Base-by-base conservation (phyloP, 2,888 invertebrate genomes). In the Drosophila ochracea region DNA sequence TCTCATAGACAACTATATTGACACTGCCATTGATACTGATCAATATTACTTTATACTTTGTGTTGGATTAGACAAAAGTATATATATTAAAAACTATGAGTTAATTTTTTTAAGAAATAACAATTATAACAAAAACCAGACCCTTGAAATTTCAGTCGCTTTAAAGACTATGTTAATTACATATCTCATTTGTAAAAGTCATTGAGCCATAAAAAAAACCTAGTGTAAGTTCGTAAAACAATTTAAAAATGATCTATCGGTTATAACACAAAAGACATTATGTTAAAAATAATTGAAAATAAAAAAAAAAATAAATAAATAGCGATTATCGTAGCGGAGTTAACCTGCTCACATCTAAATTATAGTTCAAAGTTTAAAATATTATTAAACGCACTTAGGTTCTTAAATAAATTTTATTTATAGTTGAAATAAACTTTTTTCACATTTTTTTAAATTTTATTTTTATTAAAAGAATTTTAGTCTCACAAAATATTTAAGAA, bases 231-330 rank as follows among this genome's bases (percentile, higher is more conserved):
- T 47, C 13, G 16, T 25, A 16, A 25, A 25, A 16, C 2, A 47
- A 25, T 47, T 47, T 4, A 2, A 16, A 16, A 47, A 47, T 4
- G 2, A 21, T 47, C 16, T 13, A 13, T 6, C 3, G 6, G 11
- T 3, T n/a, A 21, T 6, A 43, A 21, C 6, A 21, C 3, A 21
- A 13, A 13, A 21, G 1, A 21, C 6, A 43, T 13, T 6, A 43
- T 43, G 6, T 21, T 13, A 1, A 6, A 43, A 43, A 43, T 21
- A 21, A 21, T 13, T 21, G 6, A 6, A 13, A 21, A 21, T 21
- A 43, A 2, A 6, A n/a, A 25, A 13, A 43, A 6, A 13, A 1
- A 21, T 13, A 21, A n/a, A 13, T 0, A 3, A 21, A 43, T 6
- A 6, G 7, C 6, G 13, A 35, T 35, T 35, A 11, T 13, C 13